These are phyloP conservation scores for Galleria mellonella DNA, from an alignment of 1,140 invertebrate genomes.

Conservation along the genomic window DNA sequence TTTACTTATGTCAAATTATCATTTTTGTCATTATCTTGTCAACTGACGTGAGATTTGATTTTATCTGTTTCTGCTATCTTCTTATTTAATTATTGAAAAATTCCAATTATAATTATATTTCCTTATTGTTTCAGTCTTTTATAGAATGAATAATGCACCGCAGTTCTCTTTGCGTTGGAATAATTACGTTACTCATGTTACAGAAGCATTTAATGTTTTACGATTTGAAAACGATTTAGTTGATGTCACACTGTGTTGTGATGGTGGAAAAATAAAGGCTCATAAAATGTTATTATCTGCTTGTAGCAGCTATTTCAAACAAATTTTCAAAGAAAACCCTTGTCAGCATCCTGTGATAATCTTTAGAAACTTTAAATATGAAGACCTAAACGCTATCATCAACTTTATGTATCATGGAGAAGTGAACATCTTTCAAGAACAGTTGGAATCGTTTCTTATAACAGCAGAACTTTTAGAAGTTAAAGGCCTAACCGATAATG, in stretches of 20 bases:
- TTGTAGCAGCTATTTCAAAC: conserved; percentile 88
- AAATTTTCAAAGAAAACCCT: conserved; percentile 89
- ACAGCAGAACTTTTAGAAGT: conserved; percentile 92
- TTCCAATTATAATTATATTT: too few species aligned
- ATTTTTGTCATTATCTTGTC: too few species aligned
- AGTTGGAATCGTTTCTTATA: conserved; percentile 88
- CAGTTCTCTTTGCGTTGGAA: conserved; percentile 69
- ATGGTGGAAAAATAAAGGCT: conserved; percentile 86
- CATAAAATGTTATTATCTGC: conserved; percentile 91
- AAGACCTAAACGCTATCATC: conserved; percentile 86
- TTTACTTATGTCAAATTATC: too few species aligned
- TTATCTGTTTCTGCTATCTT: too few species aligned
- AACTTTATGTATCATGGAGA: conserved; percentile 93
- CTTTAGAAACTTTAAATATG: conserved; percentile 88
- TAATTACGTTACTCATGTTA: conserved; percentile 69
- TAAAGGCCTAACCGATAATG: conserved; percentile 84
- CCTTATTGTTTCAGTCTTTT: too few species aligned
- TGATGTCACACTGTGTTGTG: conserved; percentile 90
- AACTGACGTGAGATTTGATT: too few species aligned
- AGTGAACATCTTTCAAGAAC: conserved; percentile 92
- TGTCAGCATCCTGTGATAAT: conserved; percentile 91
- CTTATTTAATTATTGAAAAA: too few species aligned
- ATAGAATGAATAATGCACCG: conserved; percentile 58
- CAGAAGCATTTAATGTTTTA: conserved; percentile 83
- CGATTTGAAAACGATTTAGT: conserved; percentile 86